Base-by-base conservation (phyloP, 2,888 invertebrate genomes). In the Limenitis camilla region DNA sequence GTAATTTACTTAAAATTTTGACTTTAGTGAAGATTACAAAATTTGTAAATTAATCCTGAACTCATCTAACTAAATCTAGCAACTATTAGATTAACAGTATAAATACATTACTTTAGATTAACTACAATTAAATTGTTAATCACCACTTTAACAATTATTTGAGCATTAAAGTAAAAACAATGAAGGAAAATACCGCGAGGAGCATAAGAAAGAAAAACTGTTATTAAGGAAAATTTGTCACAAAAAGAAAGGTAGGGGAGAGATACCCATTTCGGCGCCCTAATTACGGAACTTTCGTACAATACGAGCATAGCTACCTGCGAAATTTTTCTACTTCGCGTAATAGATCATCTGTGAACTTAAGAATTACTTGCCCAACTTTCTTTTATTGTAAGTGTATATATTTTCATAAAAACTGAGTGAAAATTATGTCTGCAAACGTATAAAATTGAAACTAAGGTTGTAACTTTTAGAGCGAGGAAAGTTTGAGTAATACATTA, bases 281-380 rank as follows among this genome's bases (percentile, higher is more conserved):
- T 58, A 61, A 62, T 62, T 62, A 61, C 58, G 43, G 53, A 60
- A 62, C 56, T 62, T 62, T 55, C 43, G 55, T 53, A 58, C 58
- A 60, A 56, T 61, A 58, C 49, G 55, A 57, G 53, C 57, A 53
- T 57, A 59, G 51, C 57, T 52, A 57, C 55, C 55, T 55, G 50
- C 47, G 43, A 56, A 54, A 56, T 56, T 59, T 59, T 59, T 57
- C 50, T 58, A 58, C 50, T 49, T 52, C 47, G 55, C 52, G 50
- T 54, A 56, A 57, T 57, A 59, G 52, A 59, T 59, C 59, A 57
- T 55, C 55, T 51, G 58, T 59, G 53, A 54, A 56, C 56, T 58
- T 58, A 55, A 58, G 55, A 55, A 58, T 58, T 58, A 49, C 58
- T 50, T 50, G 52, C 44, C 38, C 49, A 55, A 55, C 58, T 58